Conservation (phyloP, 2,113 vertebrate genomes). For the Thalassoma bifasciatum region DNA sequence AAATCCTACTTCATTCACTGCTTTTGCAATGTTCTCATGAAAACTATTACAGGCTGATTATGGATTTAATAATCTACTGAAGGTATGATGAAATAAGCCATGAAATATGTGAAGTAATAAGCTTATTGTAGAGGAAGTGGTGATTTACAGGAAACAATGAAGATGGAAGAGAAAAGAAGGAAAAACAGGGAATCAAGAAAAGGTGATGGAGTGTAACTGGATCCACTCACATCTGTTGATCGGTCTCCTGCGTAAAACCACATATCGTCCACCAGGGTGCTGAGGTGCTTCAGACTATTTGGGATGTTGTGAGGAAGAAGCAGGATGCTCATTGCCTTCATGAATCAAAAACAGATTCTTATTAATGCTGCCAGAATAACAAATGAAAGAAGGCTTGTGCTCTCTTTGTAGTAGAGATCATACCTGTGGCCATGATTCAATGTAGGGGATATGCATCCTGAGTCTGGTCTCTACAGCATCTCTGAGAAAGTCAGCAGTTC, state of each 20-base stretch:
- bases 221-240: slow-evolving; percentile 94
- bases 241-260: slow-evolving; percentile 97
- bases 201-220: slow-evolving; percentile 31
- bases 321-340: slow-evolving; percentile 92
- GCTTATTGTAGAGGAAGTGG: slow-evolving; percentile 40
- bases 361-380: background rate
- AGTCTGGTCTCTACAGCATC: slow-evolving; percentile 92
- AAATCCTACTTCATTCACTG: no score
- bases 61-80: no score
- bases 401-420: background rate
- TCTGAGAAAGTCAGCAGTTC: slow-evolving; percentile 88
- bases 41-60: no score
- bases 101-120: slow-evolving; percentile 35
- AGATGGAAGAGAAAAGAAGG: slow-evolving; percentile 48
- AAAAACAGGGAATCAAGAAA: slow-evolving; percentile 8
- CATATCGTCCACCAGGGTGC: slow-evolving; percentile 93
- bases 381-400: background rate
- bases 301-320: slow-evolving; percentile 96
- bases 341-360: slow-evolving; percentile 1
- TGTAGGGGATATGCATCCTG: slow-evolving; percentile 95
- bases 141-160: slow-evolving; percentile 55
- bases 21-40: no score
- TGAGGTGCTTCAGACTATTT: slow-evolving; percentile 91
- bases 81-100: no score
- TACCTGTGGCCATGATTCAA: slow-evolving; percentile 98